Conservation (phyloP, 2,113 vertebrate species). For the Saguinus imperator region DNA sequence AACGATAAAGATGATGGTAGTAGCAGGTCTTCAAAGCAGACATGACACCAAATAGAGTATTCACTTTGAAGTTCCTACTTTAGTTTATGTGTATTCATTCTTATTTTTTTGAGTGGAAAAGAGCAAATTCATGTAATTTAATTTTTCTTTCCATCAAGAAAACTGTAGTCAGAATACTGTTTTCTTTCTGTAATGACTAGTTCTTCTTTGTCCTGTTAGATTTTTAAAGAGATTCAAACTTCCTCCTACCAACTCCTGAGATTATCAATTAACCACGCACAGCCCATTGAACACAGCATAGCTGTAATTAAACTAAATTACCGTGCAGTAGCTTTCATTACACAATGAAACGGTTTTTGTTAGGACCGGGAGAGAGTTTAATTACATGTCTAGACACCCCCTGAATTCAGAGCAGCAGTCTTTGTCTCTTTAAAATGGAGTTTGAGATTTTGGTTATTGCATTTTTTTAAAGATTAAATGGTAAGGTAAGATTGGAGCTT, state of each 20-base stretch:
- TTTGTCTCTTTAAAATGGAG: conserved; percentile 54
- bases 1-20: not conserved
- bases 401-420: conserved; percentile 63
- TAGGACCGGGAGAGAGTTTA: conserved; percentile 72
- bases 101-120: conserved; percentile 45
- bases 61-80: not conserved
- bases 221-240: conserved; percentile 72
- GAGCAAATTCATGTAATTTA: not conserved
- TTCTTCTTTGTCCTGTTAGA: conserved; percentile 40
- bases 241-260: conserved; percentile 73
- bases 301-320: conserved; percentile 80
- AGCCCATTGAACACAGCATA: conserved; percentile 69
- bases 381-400: conserved; percentile 79
- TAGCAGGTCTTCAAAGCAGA: not conserved
- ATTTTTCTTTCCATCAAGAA: not conserved
- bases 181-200: conserved; percentile 53
- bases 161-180: conserved; percentile 48
- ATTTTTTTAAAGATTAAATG: conserved; percentile 9
- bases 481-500: not conserved
- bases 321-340: conserved; percentile 75
- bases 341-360: conserved; percentile 69
- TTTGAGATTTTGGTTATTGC: not conserved
- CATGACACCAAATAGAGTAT: not conserved
- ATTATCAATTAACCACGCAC: conserved; percentile 76
- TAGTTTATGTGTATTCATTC: not conserved